These are phyloP conservation scores for Cheilosia scutellata DNA, from an alignment of 2,888 invertebrate genomes.

Conservation along the genomic window DNA sequence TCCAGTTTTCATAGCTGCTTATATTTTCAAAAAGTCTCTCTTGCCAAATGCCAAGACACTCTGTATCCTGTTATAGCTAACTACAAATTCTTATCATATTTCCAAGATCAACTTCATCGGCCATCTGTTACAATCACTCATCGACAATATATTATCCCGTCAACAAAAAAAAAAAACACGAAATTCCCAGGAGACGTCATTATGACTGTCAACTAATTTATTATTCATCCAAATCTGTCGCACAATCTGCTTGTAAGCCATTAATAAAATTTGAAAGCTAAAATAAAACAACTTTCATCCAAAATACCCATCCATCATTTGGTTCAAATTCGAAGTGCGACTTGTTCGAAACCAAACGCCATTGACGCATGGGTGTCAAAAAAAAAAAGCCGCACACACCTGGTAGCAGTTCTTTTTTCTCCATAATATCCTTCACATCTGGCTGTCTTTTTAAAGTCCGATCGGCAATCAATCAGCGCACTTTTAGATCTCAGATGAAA, in stretches of 20 bases:
- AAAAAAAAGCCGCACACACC: no score
- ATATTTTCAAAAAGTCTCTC: no score
- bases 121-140: not conserved
- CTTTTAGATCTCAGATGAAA: slow-evolving; percentile 52
- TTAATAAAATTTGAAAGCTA: not conserved
- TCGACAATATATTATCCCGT: not conserved
- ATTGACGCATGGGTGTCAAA: not conserved
- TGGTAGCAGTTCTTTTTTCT: not conserved
- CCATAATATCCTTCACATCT: not conserved
- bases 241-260: slow-evolving; percentile 18
- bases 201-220: slow-evolving; percentile 2
- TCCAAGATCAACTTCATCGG: not conserved
- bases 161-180: not conserved
- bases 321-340: not conserved
- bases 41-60: no score
- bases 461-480: slow-evolving; percentile 52
- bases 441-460: slow-evolving; percentile 1
- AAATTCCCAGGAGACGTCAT: not conserved
- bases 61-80: no score
- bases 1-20: no score
- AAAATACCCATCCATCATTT: not conserved
- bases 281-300: not conserved
- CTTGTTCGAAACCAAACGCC: not conserved
- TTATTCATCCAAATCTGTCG: slow-evolving; percentile 12
- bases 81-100: no score